Evolutionary conservation across 2,113 vertebrate genomes (phyloP).

Genomic region (Leiothrix lutea): DNA sequence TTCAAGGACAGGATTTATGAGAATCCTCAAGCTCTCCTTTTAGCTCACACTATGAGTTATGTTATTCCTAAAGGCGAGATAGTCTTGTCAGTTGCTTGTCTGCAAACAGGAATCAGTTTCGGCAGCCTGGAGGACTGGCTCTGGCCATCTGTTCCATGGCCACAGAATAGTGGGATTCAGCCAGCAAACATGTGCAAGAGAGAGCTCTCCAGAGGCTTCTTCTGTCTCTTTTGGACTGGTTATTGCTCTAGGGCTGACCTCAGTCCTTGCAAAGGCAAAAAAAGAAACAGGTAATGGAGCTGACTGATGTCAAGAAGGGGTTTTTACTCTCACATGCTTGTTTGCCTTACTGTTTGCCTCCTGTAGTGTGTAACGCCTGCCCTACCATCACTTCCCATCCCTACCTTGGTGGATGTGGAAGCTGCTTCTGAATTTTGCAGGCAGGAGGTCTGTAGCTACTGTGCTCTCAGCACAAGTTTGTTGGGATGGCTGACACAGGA

Average conservation of each 20-base stretch:
- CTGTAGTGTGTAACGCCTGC: background rate
- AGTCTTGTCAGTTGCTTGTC: background rate
- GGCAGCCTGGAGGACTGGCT: background rate
- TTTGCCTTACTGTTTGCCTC: background rate
- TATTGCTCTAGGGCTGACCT: background rate
- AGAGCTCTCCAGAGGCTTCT: background rate
- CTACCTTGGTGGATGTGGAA: background rate
- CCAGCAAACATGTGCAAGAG: background rate
- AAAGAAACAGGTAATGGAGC: background rate
- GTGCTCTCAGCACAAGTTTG: background rate
- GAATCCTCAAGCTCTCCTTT: background rate
- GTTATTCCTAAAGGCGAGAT: background rate
- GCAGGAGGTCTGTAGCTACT: fast-evolving
- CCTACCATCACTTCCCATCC: fast-evolving
- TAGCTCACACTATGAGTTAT: background rate
- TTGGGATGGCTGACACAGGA: background rate
- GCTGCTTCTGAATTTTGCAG: background rate
- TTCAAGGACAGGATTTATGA: background rate
- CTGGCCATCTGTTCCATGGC: background rate
- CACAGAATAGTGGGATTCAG: background rate
- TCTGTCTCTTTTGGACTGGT: background rate
- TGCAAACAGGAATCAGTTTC: background rate
- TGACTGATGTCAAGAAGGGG: background rate
- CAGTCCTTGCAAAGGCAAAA: background rate
- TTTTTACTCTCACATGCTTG: background rate